Evolutionary conservation across 2,888 invertebrate genomes (phyloP).

Genomic region (Drosophila stalkeri): DNA sequence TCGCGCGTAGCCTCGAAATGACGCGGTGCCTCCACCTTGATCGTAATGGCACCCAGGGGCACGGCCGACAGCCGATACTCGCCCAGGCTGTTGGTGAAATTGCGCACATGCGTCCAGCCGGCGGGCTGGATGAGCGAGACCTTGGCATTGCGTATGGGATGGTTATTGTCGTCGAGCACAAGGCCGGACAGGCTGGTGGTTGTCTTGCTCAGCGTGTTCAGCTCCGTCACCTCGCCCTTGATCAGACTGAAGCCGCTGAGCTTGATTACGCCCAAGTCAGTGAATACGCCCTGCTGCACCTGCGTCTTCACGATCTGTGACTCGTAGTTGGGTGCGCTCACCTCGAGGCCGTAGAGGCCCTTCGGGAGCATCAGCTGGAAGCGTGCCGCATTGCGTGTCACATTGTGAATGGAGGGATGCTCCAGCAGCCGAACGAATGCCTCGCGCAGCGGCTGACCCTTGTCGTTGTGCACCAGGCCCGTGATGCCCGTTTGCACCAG

Average conservation of each 20-base stretch:
- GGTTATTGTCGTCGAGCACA: conserved; percentile 87
- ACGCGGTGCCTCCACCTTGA: conserved; percentile 87
- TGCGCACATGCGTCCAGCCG: conserved; percentile 80
- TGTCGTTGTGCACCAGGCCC: conserved; percentile 89
- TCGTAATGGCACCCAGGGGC: conserved; percentile 85
- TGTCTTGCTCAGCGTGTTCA: conserved; percentile 36
- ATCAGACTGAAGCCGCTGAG: conserved; percentile 63
- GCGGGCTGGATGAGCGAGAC: conserved; percentile 85
- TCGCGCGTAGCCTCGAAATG: conserved; percentile 86
- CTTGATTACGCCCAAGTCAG: conserved; percentile 70
- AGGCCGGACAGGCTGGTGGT: conserved; percentile 85
- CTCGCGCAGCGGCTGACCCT: conserved; percentile 89
- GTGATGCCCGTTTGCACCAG: conserved; percentile 89
- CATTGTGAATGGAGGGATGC: conserved; percentile 86
- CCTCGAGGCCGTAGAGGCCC: conserved; percentile 88
- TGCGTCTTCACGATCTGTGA: conserved; percentile 85
- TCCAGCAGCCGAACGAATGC: conserved; percentile 89
- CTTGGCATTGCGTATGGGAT: conserved; percentile 86
- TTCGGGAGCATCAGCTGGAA: conserved; percentile 90
- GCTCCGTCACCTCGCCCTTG: conserved; percentile 70
- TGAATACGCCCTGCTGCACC: conserved; percentile 64
- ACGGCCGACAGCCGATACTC: conserved; percentile 75
- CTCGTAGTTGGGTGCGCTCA: conserved; percentile 88
- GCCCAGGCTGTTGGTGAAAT: conserved; percentile 81
- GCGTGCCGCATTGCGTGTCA: conserved; percentile 89